Evolutionary conservation across 1,140 invertebrate species (phyloP), one percentile per base, ranked within the genome.

Genomic region (Acromyrmex heyeri): DNA sequence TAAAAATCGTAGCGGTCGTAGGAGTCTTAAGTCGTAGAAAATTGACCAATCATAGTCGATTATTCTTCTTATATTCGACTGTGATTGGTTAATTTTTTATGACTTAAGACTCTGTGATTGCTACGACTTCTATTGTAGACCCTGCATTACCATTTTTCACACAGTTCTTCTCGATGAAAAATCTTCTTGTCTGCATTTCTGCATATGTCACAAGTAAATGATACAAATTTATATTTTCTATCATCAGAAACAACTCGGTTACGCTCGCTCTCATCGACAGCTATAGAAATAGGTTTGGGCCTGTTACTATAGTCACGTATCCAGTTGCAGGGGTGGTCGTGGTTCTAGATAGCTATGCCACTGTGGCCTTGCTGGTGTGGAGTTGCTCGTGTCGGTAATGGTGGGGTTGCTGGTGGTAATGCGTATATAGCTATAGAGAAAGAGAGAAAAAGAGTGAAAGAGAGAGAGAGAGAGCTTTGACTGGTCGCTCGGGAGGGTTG

Each of bases 401-500:
- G 86, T 59, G 50, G 48, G 53, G 67, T 86, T 61, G 69, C 72
- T 90, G 81, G 59, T 69, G 81, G 79, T 48, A 77, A 76, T 62
- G 78, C 65, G 75, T 79, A 77, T 85, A 79, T 61, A 81, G 48
- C 16, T 86, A 85, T 67, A 75, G 75, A 65, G 62, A 65, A 38
- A 77, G 48, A 27, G 14, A 65, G 21, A 62, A 79, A 75, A 81
- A 79, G 79, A 27, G 27, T 2, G 27, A 27, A 2, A 27, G 27
- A 27, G 7, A 38, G 50, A 50, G 16, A 85, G 34, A 79, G 88
- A 89, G 89, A 78, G 91, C 87, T 89, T 87, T 90, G 91, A 90
- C 87, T 90, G 90, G 90, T 91, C 78, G 90, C 82, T 90, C 91
- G 86, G 91, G 87, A 92, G 93, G 94, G 93, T 94, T 94, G 93